Base-by-base conservation (phyloP, 2,113 vertebrate species). In the Petrocephalus zakoni region DNA sequence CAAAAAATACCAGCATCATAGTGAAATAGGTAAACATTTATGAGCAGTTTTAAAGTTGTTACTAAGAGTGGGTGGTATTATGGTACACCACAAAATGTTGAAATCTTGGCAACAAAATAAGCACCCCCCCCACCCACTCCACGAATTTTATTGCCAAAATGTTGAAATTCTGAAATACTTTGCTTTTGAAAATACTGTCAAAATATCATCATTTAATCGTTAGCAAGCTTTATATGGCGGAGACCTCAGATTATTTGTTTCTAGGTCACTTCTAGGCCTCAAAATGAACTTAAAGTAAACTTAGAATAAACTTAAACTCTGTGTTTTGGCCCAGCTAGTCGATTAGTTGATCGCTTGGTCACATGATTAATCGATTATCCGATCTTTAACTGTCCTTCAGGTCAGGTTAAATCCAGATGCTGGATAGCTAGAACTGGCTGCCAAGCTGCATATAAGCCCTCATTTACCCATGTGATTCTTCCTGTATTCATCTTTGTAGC, bases 401-500 rank as follows among this genome's bases (percentile, higher is more conserved):
- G 68, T 75, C 29, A 37, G 29, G 68, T 75, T 37, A 75, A 34
- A 75, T 37, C 68, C 10, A 75, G 29, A 75, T 75, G 29, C 68
- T 17, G 13, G 11, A 37, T 37, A 75, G 13, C 68, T 37, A 37
- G 29, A 6, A 37, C 15, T 17, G 34, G 7, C 68, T 34, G 68
- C 29, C 29, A 75, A 29, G 25, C 15, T 19, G 5, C 68, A 75
- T 37, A 37, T 75, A 6, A 29, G 13, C 82, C 81, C n/a, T 75
- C 75, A 87, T 61, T 56, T 89, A 78, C 47, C 55, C n/a, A 78
- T 86, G 68, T 86, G 64, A 53, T 87, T 56, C 89, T 87, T n/a
- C 78, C 86, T 87, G 75, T 88, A 83, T 61, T 82, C 61, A 29
- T 37, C 86, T 86, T 87, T 88, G 86, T 82, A 89, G 84, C 17